These are phyloP conservation scores for Monochamus alternatus DNA, from an alignment of 2,888 invertebrate genomes.

Conservation along the genomic window DNA sequence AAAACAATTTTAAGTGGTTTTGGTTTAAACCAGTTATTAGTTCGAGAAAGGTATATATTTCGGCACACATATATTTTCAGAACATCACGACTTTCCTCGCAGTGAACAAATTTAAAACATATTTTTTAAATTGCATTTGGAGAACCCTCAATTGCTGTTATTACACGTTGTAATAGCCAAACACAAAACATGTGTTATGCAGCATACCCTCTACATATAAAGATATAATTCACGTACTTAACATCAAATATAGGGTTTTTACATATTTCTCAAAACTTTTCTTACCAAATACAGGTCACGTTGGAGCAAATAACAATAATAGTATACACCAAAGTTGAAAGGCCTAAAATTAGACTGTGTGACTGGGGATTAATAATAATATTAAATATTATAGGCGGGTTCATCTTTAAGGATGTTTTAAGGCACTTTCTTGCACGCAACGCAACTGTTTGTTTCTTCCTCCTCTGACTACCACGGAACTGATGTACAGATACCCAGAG, in stretches of 20 bases:
- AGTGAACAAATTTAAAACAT: constrained; percentile 50
- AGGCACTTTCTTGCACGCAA: constrained; percentile 49
- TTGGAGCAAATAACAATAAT: constrained; percentile 49
- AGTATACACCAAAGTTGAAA: constrained; percentile 46
- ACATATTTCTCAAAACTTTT: constrained; percentile 38
- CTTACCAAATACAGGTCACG: constrained; percentile 50
- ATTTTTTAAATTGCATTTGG: constrained; percentile 46
- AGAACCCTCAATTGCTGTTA: constrained; percentile 34
- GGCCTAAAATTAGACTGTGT: constrained; percentile 50
- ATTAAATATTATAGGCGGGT: constrained; percentile 51
- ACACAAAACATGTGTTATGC: constrained; percentile 49
- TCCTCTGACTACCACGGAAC: constrained; percentile 16
- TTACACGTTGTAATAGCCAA: constrained; percentile 42
- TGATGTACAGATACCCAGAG: neutral
- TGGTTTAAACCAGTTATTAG: constrained; percentile 24
- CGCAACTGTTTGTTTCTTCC: constrained; percentile 51
- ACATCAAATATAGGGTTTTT: constrained; percentile 35
- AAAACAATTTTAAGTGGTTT: constrained; percentile 6
- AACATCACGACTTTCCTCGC: constrained; percentile 49
- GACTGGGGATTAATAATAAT: constrained; percentile 51
- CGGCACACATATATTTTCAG: constrained; percentile 37
- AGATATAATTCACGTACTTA: constrained; percentile 47
- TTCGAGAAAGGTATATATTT: constrained; percentile 27
- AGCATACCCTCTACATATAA: constrained; percentile 35
- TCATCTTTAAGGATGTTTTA: constrained; percentile 46